Evolutionary conservation across 2,113 vertebrate genomes (phyloP), one percentile per base, ranked within the genome.

Genomic region (Hippocampus zosterae): DNA sequence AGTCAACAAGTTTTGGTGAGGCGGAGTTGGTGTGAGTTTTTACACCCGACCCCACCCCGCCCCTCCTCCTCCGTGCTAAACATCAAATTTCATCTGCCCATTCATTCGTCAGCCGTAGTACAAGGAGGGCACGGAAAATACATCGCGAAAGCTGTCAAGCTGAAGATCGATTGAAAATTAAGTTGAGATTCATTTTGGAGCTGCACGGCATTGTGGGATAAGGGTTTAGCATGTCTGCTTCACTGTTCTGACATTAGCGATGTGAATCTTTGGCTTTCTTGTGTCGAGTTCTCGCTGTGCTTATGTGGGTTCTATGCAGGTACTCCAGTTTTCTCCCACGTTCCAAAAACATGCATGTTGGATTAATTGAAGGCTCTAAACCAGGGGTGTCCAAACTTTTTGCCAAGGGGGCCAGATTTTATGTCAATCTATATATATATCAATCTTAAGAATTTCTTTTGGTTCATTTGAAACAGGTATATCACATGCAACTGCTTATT

Each of bases 61-160:
- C 0, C 33, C 33, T 12, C 27, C 27, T 60, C 27, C 21, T 41
- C 18, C 46, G 41, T 59, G 27, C 73, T 68, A 50, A 60, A 19
- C 48, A 64, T 60, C 10, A 1, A 25, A 33, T 50, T 42, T 48
- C 42, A 65, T 65, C 44, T 60, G 42, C 44, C 46, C 70, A 2
- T 15, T n/a, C 10, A 65, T 75, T 55, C 23, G 40, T 76, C 65
- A 46, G 19, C 11, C 10, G 5, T 40, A 18, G 69, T 56, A 19
- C 59, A 59, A 59, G 71, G 16, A 55, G 67, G 29, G 37, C 27
- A 5, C 67, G 42, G 46, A 68, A 73, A 63, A 68, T 65, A 59
- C 65, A 56, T 41, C 27, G 25, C 53, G 50, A 55, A 71, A 60
- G 48, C 76, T 67, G 48, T 71, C 71, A 72, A 52, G 21, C 46